Evolutionary conservation across 2,888 invertebrate species (phyloP), one percentile per base, ranked within the genome.

Genomic region (Diabrotica balteata): DNA sequence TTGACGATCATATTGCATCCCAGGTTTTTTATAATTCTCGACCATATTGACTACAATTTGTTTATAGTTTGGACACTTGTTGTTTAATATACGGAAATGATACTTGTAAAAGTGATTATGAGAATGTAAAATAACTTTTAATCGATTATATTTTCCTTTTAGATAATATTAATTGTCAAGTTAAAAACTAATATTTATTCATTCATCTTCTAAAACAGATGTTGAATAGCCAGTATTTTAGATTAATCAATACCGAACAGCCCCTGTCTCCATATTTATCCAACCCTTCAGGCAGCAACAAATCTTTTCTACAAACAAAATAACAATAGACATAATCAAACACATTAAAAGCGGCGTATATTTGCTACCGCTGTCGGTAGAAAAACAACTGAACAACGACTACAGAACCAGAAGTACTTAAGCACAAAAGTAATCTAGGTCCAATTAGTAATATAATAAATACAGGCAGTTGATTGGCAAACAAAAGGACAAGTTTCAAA

Each of bases 391-490:
- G 63, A 62, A 49, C 58, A 9, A 43, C 42, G 43, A 54, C 44
- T 61, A 61, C 45, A 10, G 4, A 49, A 67, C 63, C 67, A 67
- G 63, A 63, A 67, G 59, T 67, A 67, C 59, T 67, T 32, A 43
- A 63, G 50, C 51, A 66, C 63, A 53, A 58, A 59, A 69, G 73
- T 74, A 74, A 77, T 75, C 74, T 71, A 73, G 68, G 70, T 75
- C 72, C 77, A 76, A 77, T 77, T 77, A 77, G 74, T 69, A 67
- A 61, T 70, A 72, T 69, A 77, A 75, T 77, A 77, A 77, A 77
- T 76, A 75, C 67, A 73, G 74, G 74, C 76, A 72, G 75, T 75
- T 76, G 77, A 77, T 77, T 77, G 76, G 75, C 77, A 76, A 76
- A 78, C 77, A 78, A 78, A 32, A 73, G 75, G 71, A 52, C 67